Conservation (phyloP, 2,888 invertebrate species). For the Copidosoma aretas region DNA sequence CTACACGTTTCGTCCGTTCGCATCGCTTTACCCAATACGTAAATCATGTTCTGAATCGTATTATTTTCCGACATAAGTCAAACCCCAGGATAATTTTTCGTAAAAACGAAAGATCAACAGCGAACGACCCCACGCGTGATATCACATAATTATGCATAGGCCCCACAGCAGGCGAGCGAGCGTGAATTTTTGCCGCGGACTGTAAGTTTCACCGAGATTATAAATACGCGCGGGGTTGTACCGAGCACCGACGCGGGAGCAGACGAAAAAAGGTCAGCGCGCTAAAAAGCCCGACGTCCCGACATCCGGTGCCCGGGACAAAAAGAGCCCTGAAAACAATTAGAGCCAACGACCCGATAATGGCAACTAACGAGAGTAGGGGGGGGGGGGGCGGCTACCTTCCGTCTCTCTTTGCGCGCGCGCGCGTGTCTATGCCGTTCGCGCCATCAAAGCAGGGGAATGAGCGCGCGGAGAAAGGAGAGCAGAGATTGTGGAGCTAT, state of each 20-base stretch:
- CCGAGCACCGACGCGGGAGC: background rate
- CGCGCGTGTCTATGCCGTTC: background rate
- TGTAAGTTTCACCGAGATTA: no score
- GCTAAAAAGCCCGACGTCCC: background rate
- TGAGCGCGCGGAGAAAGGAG: background rate
- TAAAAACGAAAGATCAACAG: no score
- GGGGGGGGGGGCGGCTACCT: background rate
- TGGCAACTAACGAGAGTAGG: constrained; percentile 30
- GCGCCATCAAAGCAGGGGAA: background rate
- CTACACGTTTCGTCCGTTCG: no score
- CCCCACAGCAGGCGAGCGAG: background rate
- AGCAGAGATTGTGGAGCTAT: background rate
- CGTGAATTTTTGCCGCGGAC: background rate
- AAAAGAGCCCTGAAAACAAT: constrained; percentile 24
- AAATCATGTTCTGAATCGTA: no score
- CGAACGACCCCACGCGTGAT: no score
- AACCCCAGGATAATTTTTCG: no score
- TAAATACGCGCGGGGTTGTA: no score
- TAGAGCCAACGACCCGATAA: constrained; percentile 37
- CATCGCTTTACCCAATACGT: no score
- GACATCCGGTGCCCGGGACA: constrained; percentile 1
- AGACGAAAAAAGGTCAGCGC: background rate
- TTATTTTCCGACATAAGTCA: no score
- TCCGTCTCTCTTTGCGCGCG: background rate
- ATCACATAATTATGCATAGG: no score